Evolutionary conservation across 2,888 invertebrate genomes (phyloP), one percentile per base, ranked within the genome.

Genomic region (Caenorhabditis sulstoni): DNA sequence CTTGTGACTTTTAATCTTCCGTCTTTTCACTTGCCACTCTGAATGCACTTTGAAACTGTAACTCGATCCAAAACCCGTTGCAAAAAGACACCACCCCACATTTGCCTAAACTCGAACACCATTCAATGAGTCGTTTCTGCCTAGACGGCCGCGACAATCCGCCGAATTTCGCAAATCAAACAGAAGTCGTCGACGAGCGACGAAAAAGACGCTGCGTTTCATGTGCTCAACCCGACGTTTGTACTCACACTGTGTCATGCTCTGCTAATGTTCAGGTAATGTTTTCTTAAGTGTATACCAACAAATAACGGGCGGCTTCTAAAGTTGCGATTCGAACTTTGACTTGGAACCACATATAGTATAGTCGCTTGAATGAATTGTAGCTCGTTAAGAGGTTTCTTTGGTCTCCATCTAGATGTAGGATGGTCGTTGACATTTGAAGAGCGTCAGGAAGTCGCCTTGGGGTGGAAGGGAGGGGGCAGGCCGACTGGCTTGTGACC

Each of bases 201-300:
- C 37, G 71, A 75, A 55, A 68, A 70, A 58, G 71, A 59, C 41
- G 73, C 58, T 71, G 75, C 74, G 29, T 82, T 81, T 35, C 78
- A 83, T 61, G 76, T 84, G 12, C 68, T 84, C 12, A 80, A 82
- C 61, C 84, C 84, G 22, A 79, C 79, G 12, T 77, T 82, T 62
- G 84, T 84, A n/a, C 59, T 84, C 55, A 84, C 84, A n/a, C 49
- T 82, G 55, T 82, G 82, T 66, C 81, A 84, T 78, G 82, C 82
- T 20, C 71, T 84, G 29, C 78, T 84, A 49, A 59, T 84, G 75
- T 81, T 84, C 78, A 82, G 82, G 82, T 82, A 41, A 37, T 39
- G 61, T 70, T 53, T 71, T 62, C 62, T 61, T 41, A 41, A 37
- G 44, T 44, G 18, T 52, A 64, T 41, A 39, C 14, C 41, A 53